A percentile compares a stretch with the other conserved stretches of the same genome.
Conservation (phyloP, 1,140 invertebrate genomes). For the Bursaphelenchus mucronatus region DNA sequence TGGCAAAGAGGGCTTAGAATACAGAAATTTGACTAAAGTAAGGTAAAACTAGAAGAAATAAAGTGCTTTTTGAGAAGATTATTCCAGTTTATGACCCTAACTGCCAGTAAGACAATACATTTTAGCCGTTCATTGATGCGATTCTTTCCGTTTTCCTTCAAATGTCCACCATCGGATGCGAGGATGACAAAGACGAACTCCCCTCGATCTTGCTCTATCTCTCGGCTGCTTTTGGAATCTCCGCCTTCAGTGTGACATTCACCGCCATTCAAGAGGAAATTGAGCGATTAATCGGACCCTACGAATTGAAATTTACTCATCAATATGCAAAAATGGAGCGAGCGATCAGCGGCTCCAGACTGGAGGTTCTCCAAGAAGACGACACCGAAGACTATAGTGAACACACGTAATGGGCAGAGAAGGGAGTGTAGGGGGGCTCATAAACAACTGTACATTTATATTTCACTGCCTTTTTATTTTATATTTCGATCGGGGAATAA, state of each 20-base stretch:
- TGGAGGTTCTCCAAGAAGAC: constrained; percentile 24
- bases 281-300: constrained; percentile 20
- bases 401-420: constrained; percentile 3
- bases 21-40: too few species aligned
- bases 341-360: constrained; percentile 18
- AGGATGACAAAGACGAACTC: constrained; percentile 22
- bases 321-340: constrained; percentile 21
- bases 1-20: too few species aligned
- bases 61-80: background rate
- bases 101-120: background rate
- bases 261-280: constrained; percentile 18
- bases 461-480: background rate
- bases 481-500: background rate
- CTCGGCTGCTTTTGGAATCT: constrained; percentile 13
- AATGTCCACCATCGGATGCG: constrained; percentile 21
- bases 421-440: too few species aligned
- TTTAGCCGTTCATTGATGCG: constrained; percentile 28
- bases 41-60: too few species aligned
- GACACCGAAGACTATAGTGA: constrained; percentile 20
- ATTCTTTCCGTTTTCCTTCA: constrained; percentile 20
- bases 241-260: constrained; percentile 25
- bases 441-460: background rate
- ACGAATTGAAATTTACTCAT: constrained; percentile 21
- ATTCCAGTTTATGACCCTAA: background rate
- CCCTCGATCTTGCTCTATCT: constrained; percentile 17